Evolutionary conservation across 2,888 invertebrate species (phyloP).

Genomic region (Latrodectus hesperus): DNA sequence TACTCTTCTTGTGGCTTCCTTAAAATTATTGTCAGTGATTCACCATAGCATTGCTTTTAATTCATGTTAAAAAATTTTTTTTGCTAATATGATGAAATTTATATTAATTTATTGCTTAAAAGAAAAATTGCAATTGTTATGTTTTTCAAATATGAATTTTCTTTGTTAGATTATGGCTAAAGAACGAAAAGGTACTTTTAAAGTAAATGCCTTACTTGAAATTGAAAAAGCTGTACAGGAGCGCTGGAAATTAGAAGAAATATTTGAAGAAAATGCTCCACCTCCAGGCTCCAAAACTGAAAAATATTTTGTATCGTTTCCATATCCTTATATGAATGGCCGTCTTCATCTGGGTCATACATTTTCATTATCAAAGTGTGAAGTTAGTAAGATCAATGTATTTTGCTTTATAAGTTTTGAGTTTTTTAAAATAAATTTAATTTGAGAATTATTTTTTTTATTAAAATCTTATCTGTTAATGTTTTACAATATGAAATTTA

Average conservation of each 20-base stretch:
- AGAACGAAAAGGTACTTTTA: slow-evolving; percentile 94
- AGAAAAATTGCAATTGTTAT: too few relatives aligned
- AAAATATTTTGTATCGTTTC: slow-evolving; percentile 95
- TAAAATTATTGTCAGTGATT: too few relatives aligned
- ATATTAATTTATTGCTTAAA: too few relatives aligned
- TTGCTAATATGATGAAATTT: too few relatives aligned
- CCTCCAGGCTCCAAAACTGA: slow-evolving; percentile 75
- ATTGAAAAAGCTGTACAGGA: slow-evolving; percentile 91
- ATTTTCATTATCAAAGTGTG: slow-evolving; percentile 97
- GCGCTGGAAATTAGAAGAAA: slow-evolving; percentile 87
- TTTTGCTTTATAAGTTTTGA: too few relatives aligned
- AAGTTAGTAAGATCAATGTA: slow-evolving; percentile 79
- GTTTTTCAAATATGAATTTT: not conserved
- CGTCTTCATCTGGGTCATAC: slow-evolving; percentile 97
- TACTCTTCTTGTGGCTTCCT: too few relatives aligned
- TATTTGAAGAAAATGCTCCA: slow-evolving; percentile 87
- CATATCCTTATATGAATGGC: slow-evolving; percentile 99
- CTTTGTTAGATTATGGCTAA: slow-evolving; percentile 29
- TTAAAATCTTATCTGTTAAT: too few relatives aligned
- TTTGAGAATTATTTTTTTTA: too few relatives aligned
- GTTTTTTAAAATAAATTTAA: too few relatives aligned
- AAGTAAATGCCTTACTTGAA: slow-evolving; percentile 91
- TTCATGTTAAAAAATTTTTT: too few relatives aligned
- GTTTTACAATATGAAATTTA: too few relatives aligned
- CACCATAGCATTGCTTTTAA: too few relatives aligned